Evolutionary conservation across 1,140 invertebrate genomes (phyloP).

Genomic region (Metaphire vulgaris): DNA sequence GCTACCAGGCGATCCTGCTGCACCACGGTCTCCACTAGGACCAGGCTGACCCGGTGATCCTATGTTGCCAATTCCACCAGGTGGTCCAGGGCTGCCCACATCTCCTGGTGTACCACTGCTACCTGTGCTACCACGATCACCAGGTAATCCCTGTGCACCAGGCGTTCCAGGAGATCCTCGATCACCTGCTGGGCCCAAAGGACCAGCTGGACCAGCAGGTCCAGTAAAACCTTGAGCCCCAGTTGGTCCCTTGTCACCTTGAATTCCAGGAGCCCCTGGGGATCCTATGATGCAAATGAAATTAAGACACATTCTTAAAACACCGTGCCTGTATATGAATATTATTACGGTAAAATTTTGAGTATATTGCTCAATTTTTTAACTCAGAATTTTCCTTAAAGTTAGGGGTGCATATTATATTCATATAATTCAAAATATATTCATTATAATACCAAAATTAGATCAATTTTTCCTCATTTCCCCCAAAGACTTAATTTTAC

Average conservation of each 20-base stretch:
- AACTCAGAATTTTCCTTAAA: too few species aligned
- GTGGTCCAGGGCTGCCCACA: neutral
- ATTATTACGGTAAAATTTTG: too few species aligned
- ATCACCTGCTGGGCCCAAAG: constrained; percentile 27
- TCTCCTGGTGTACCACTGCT: neutral
- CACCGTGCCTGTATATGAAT: too few species aligned
- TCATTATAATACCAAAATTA: too few species aligned
- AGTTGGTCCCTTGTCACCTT: neutral
- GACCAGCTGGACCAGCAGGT: constrained; percentile 2
- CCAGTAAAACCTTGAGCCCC: neutral
- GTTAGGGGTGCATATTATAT: too few species aligned
- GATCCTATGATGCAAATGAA: neutral
- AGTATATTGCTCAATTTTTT: too few species aligned
- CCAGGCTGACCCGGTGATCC: neutral
- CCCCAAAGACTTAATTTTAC: too few species aligned
- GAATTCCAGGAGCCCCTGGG: neutral
- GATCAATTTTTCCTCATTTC: too few species aligned
- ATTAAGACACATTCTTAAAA: too few species aligned
- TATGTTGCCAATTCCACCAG: neutral
- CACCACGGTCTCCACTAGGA: neutral
- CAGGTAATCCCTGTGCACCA: neutral
- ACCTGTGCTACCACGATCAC: constrained; percentile 10
- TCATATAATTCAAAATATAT: too few species aligned
- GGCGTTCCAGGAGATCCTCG: neutral
- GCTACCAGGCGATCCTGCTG: neutral